These are phyloP conservation scores for Lasioglossum zephyrum DNA, from an alignment of 2,888 invertebrate genomes.

Conservation along the genomic window DNA sequence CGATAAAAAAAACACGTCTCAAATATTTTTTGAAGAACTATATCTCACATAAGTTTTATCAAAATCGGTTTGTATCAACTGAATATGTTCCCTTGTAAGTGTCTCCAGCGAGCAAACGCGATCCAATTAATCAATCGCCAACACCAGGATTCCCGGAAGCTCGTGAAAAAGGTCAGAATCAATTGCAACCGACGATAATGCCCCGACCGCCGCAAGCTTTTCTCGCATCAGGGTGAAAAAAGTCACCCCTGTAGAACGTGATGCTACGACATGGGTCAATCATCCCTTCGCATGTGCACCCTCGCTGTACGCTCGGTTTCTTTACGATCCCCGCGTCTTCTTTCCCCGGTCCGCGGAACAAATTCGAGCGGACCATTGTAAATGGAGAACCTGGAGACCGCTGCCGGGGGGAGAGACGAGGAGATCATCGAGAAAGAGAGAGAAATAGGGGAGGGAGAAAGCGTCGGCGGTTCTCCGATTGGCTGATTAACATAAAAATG, in stretches of 20 bases:
- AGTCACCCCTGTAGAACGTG: constrained; percentile 7
- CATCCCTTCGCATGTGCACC: constrained; percentile 52
- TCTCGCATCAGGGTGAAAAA: constrained; percentile 24
- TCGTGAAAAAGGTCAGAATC: constrained; percentile 15
- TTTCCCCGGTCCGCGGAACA: constrained; percentile 70
- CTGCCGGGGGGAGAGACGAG: background rate
- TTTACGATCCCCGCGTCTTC: constrained; percentile 64
- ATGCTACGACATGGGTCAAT: constrained; percentile 27
- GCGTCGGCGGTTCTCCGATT: constrained; percentile 50
- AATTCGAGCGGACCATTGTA: constrained; percentile 76
- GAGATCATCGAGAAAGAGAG: constrained; percentile 12
- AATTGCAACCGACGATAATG: no score
- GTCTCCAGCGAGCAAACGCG: background rate
- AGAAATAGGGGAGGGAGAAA: constrained; percentile 11
- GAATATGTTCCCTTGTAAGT: no score
- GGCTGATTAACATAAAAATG: constrained; percentile 82
- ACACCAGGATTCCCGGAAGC: constrained; percentile 1
- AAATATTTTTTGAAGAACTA: no score
- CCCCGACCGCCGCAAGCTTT: background rate
- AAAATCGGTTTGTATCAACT: no score
- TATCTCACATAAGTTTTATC: no score
- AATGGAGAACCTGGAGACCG: constrained; percentile 19
- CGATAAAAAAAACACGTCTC: no score
- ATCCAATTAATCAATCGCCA: background rate
- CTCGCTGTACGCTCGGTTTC: constrained; percentile 50